phyloP scores from a whole-genome alignment of 1,140 invertebrate species.

The Chrysoperla carnea region DNA sequence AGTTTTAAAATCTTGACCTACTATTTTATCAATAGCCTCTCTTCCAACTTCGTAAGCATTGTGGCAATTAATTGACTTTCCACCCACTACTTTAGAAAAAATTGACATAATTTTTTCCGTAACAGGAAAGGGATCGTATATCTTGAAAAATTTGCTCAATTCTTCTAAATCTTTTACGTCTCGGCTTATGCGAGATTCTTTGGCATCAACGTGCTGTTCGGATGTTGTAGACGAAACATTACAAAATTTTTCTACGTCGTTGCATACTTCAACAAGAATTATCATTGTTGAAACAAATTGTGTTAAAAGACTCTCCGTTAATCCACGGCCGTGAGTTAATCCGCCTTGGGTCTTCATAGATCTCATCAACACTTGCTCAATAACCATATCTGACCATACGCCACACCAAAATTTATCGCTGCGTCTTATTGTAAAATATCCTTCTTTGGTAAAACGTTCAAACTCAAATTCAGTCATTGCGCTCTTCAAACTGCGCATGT shows the following conservation, averaged over 20 bases:
- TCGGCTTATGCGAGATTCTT: constrained; percentile 8
- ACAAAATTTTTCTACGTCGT: constrained; percentile 11
- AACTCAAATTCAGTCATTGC: background rate
- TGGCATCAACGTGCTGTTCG: constrained; percentile 14
- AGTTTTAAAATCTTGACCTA: background rate
- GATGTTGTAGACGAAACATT: constrained; percentile 5
- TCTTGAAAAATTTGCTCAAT: constrained; percentile 9
- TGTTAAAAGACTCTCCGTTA: constrained; percentile 7
- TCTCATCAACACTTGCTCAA: constrained; percentile 16
- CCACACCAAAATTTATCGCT: constrained; percentile 21
- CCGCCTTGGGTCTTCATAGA: constrained; percentile 13
- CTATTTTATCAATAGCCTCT: constrained; percentile 2
- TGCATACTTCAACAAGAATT: constrained; percentile 2
- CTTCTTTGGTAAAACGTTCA: background rate
- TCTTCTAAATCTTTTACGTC: constrained; percentile 10
- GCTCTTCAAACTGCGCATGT: background rate
- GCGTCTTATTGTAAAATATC: constrained; percentile 5
- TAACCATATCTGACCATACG: no score
- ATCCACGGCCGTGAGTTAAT: constrained; percentile 11
- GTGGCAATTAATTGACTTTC: constrained; percentile 11
- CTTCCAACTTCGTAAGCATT: constrained; percentile 11
- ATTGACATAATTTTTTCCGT: constrained; percentile 6
- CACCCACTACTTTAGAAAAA: constrained; percentile 7
- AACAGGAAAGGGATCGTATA: constrained; percentile 10
- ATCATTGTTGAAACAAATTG: background rate